Percentiles rank a stretch among this genome's conserved stretches.
These are phyloP conservation scores for Villa cingulata DNA, from an alignment of 2,888 invertebrate genomes.

Conservation along the genomic window DNA sequence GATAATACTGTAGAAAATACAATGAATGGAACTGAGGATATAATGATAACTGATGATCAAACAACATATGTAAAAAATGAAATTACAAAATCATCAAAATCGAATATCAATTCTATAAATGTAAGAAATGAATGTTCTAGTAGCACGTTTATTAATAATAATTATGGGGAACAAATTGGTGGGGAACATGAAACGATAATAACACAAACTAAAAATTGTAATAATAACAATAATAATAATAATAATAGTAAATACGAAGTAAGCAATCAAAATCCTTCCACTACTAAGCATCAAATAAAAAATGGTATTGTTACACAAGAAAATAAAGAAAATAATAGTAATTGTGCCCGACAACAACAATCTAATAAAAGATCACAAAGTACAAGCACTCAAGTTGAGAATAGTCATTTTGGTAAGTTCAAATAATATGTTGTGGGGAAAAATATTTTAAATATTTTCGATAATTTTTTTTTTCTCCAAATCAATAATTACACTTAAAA, in stretches of 20 bases:
- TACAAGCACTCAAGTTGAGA: slow-evolving; percentile 72
- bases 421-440: neutral
- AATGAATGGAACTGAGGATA: no score
- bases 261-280: slow-evolving; percentile 2
- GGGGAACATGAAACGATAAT: neutral
- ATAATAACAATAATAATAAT: slow-evolving; percentile 8
- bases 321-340: slow-evolving; percentile 1
- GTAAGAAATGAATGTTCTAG: no score
- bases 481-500: no score
- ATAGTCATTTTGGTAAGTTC: slow-evolving; percentile 61
- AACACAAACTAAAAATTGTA: neutral
- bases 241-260: slow-evolving; percentile 13
- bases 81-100: slow-evolving; percentile 3
- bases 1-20: slow-evolving; percentile 13
- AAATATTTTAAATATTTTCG: neutral
- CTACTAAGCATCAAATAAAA: no score
- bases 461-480: no score
- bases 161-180: no score
- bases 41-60: no score
- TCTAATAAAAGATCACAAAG: slow-evolving; percentile 52
- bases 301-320: neutral
- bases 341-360: slow-evolving; percentile 14
- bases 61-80: no score
- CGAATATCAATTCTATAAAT: no score
- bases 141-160: no score